Percentiles rank a stretch among this genome's conserved stretches.
Conservation (phyloP, 1,140 invertebrate genomes). For the Thrips palmi region DNA sequence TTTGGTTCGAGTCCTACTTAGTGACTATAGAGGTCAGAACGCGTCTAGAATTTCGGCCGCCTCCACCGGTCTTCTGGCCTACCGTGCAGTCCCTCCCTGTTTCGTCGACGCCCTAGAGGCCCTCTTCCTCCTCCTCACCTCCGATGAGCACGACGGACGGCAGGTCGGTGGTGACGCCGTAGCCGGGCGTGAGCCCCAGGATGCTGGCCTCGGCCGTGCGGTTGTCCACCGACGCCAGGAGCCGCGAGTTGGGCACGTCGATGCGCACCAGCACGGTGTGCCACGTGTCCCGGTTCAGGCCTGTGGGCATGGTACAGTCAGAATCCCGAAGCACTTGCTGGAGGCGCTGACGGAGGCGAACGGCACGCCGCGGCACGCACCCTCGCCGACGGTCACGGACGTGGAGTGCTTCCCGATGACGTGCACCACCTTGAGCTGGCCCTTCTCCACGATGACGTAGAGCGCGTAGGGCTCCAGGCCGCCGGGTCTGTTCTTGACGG, state of each 20-base stretch:
- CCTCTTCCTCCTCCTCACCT: slow-evolving; percentile 35
- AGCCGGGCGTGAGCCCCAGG: slow-evolving; percentile 64
- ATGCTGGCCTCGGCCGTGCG: slow-evolving; percentile 56
- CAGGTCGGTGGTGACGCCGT: slow-evolving; percentile 62
- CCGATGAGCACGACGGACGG: slow-evolving; percentile 75
- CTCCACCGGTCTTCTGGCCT: no score
- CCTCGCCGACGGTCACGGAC: slow-evolving; percentile 68
- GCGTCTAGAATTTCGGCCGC: no score
- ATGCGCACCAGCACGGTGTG: slow-evolving; percentile 69
- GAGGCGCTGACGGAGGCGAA: not conserved
- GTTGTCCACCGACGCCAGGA: slow-evolving; percentile 69
- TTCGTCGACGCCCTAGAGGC: no score
- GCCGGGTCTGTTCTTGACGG: slow-evolving; percentile 60
- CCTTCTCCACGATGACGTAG: slow-evolving; percentile 77
- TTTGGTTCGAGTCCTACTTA: no score
- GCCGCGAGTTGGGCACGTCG: slow-evolving; percentile 58
- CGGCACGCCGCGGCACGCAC: slow-evolving; percentile 20
- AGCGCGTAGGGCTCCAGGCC: slow-evolving; percentile 62
- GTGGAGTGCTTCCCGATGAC: slow-evolving; percentile 71
- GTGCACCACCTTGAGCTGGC: slow-evolving; percentile 75
- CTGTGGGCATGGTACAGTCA: slow-evolving; percentile 15
- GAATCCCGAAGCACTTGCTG: slow-evolving; percentile 1
- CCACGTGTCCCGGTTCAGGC: slow-evolving; percentile 75
- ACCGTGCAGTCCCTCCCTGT: no score
- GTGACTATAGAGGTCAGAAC: no score